phyloP scores from a whole-genome alignment of 2,797 vertebrate species.

The Oryzias sinensis region DNA sequence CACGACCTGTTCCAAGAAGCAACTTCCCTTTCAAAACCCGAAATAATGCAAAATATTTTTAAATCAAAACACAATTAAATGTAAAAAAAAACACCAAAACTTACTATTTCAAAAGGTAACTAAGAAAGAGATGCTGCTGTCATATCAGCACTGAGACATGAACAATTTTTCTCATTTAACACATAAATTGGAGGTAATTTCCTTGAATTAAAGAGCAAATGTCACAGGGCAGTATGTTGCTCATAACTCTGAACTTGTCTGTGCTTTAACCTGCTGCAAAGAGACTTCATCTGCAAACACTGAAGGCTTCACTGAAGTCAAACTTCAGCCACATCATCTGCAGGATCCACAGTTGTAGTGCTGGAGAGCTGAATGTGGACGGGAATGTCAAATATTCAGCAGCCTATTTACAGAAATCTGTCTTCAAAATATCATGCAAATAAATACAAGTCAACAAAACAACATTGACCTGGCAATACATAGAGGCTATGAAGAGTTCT shows the following conservation, averaged over 20 bases:
- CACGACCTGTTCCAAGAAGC: constrained; percentile 49
- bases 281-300: constrained; percentile 46
- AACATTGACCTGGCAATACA: constrained; percentile 65
- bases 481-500: constrained; percentile 49
- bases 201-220: constrained; percentile 35
- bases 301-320: constrained; percentile 76
- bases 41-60: constrained; percentile 38
- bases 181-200: constrained; percentile 24
- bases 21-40: constrained; percentile 34
- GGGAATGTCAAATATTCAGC: constrained; percentile 67
- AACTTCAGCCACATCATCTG: constrained; percentile 47
- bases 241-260: constrained; percentile 42
- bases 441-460: constrained; percentile 62
- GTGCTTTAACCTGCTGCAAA: constrained; percentile 53
- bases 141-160: constrained; percentile 26
- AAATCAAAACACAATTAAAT: constrained; percentile 24
- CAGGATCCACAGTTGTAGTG: constrained; percentile 26
- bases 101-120: constrained; percentile 33
- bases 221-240: constrained; percentile 68
- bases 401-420: constrained; percentile 65
- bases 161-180: constrained; percentile 33
- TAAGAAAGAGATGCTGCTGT: constrained; percentile 46
- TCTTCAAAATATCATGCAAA: constrained; percentile 74
- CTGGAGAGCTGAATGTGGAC: constrained; percentile 45
- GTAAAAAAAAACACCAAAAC: constrained; percentile 39